Conservation (phyloP, 2,113 vertebrate genomes). For the Prunella fulvescens region DNA sequence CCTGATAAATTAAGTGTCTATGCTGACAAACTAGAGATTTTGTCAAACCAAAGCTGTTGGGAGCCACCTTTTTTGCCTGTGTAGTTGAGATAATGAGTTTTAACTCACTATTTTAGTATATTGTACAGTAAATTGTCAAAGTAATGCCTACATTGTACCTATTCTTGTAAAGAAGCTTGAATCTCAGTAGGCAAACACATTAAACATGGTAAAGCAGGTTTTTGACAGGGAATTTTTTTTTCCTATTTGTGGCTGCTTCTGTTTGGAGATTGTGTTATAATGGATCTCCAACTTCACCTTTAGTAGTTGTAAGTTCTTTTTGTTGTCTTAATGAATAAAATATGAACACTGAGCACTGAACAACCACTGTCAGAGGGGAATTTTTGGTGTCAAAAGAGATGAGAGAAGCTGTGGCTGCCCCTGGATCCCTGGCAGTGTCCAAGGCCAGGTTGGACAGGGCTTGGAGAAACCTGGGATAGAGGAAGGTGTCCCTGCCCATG, state of each 20-base stretch:
- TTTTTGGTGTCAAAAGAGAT: background rate
- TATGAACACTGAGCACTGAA: background rate
- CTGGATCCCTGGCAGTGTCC: background rate
- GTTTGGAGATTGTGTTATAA: background rate
- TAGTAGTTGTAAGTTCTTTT: background rate
- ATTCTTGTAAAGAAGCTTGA: background rate
- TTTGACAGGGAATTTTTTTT: background rate
- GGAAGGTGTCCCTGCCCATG: background rate
- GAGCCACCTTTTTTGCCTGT: background rate
- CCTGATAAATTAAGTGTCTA: background rate
- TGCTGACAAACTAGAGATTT: background rate
- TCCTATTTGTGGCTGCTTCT: background rate
- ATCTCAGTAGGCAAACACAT: background rate
- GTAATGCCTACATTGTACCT: background rate
- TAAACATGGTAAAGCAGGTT: background rate
- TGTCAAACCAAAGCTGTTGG: background rate
- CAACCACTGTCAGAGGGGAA: background rate
- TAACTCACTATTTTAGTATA: background rate
- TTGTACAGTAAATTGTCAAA: background rate
- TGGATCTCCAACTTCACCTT: background rate
- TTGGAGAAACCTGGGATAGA: rapidly evolving
- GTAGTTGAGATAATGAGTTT: background rate
- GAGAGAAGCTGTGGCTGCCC: background rate
- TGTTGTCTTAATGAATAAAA: background rate
- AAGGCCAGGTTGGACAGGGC: rapidly evolving